Base-by-base conservation (phyloP, 2,888 invertebrate species). In the Cerceris rybyensis region DNA sequence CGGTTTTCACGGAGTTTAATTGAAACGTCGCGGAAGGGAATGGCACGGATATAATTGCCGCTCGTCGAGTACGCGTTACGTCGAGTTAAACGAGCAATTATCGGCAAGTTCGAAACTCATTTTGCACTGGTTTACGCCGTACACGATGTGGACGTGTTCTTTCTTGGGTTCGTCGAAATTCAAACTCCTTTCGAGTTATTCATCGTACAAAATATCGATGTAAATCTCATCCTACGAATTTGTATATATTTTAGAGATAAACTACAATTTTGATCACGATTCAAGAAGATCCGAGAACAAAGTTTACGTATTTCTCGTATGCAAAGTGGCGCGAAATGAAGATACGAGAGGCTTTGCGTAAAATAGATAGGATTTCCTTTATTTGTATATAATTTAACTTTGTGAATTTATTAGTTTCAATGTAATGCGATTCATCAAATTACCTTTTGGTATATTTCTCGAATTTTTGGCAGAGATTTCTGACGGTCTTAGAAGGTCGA, bases 51-150 rank as follows among this genome's bases (percentile, higher is more conserved):
- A 46, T 72, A 65, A 72, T 78, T 76, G 64, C 63, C 57, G 50
- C 42, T n/a, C 54, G 63, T 67, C 67, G 61, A 17, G 52, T 55
- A 57, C 42, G 49, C 60, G 73, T 74, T 66, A 14, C 57, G 52
- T 13, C n/a, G 43, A 50, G 46, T 46, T 69, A 63, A 74, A 52
- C 75, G 78, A 70, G 78, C 73, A 78, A 84, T 81, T 83, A 83
- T 80, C 76, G 71, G 64, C 65, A 77, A 76, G 74, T 75, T 75
- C 57, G 59, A 57, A 73, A 82, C 70, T 74, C 73, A 73, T 75
- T 77, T 16, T 28, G 46, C 60, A 72, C 49, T 49, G 13, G 57
- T 39, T 68, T 68, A 43, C 59, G 63, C 11, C 50, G 28, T 63
- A 70, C 70, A 63, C 63, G 43, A 65, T 28, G 42, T 57, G 42